These are phyloP conservation scores for Glandiceps talaboti DNA, from an alignment of 53 echinoderm and acorn worm species.

Conservation along the genomic window DNA sequence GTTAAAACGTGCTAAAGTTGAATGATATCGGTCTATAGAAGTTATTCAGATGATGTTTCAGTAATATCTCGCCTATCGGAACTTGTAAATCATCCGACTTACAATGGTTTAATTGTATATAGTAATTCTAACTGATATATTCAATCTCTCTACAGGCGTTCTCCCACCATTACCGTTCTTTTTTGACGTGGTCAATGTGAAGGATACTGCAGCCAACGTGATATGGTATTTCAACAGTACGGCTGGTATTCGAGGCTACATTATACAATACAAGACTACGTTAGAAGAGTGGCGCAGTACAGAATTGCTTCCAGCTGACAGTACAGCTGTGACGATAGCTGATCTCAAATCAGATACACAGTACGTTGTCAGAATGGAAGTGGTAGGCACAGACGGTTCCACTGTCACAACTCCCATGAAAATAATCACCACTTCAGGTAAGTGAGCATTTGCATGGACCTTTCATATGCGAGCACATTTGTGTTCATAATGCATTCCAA, in stretches of 20 bases:
- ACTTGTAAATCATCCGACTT: no score
- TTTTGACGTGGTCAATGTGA: not conserved
- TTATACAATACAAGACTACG: not conserved
- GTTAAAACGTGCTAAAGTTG: no score
- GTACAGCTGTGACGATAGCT: not conserved
- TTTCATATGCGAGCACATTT: no score
- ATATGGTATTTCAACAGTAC: not conserved
- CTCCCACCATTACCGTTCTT: not conserved
- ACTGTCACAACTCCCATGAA: not conserved
- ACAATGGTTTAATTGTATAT: no score
- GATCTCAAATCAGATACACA: not conserved
- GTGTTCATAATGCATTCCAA: no score
- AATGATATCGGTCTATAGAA: no score
- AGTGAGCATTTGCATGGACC: no score
- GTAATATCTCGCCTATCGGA: no score
- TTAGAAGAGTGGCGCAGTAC: not conserved
- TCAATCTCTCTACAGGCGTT: no score
- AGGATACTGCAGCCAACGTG: not conserved
- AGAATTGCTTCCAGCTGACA: not conserved
- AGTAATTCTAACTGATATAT: no score
- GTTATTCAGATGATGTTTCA: no score
- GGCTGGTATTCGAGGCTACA: not conserved
- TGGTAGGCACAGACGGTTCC: not conserved
- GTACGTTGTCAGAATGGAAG: not conserved
- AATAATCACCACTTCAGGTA: not conserved